Evolutionary conservation across 1,140 invertebrate genomes (phyloP), one percentile per base, ranked within the genome.

Genomic region (Physella acuta): DNA sequence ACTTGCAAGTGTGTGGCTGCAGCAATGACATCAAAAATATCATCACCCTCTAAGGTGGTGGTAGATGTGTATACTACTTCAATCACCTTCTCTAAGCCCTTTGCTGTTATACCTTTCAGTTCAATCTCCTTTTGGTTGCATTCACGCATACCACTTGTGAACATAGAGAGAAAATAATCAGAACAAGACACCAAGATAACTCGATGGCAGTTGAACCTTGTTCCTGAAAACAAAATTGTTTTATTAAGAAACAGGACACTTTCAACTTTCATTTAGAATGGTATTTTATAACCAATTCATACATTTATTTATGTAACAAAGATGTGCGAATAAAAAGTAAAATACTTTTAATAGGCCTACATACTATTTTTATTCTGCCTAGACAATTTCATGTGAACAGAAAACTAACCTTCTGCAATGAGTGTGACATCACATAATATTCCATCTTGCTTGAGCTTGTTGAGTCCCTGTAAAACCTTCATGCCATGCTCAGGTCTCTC

Each of bases 21-120:
- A 49, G 84, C 83, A 55, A 84, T 85, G 0, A 83, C 82, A 69
- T 85, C 84, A 76, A 85, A 85, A 34, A 85, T 84, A 65, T 85
- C 84, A 73, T 85, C 81, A 8, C 79, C 82, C 65, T 85, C 84
- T 51, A 85, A 71, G 1, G 76, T 82, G 34, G 84, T 84, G 24
- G 79, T 85, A 11, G 84, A 85, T 24, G 83, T 85, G 70, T 85
- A 85, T 33, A 85, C 80, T 20, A 85, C 78, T 65, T 85, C 83
- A 24, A 85, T 70, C 11, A 81, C 80, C 72, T 84, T 84, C 63
- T 84, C 82, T 56, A 84, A 71, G 1, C 82, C 81, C 68, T 84
- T 84, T 37, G 78, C 78, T 0, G 82, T 83, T 17, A 84, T 81
- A 5, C 82, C 84, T 69, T 84, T 84, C 60, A 85, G 71, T 69